phyloP scores from a whole-genome alignment of 2,113 vertebrate genomes.

The Lampris megalopsis region DNA sequence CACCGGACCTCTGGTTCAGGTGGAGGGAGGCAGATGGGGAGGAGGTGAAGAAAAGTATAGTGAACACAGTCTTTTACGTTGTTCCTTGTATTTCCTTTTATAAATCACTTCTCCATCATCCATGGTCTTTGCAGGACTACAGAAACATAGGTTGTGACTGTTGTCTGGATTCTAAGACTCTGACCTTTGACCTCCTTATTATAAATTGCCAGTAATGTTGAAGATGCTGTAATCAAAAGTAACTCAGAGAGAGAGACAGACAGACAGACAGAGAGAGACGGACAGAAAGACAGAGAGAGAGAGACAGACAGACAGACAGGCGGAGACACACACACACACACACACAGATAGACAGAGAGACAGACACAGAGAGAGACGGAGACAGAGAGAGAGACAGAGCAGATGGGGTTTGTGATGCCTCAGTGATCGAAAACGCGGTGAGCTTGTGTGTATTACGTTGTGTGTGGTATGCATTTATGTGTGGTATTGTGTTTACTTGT shows the following conservation, averaged over 20 bases:
- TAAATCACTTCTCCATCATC: conserved; percentile 27
- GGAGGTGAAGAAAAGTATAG: too few relatives aligned
- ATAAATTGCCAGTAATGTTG: not conserved
- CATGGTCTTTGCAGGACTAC: too few relatives aligned
- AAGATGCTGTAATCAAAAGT: not conserved
- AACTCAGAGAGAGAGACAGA: conserved; percentile 31
- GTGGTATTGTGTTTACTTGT: not conserved
- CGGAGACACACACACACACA: too few relatives aligned
- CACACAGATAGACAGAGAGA: too few relatives aligned
- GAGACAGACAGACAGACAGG: too few relatives aligned
- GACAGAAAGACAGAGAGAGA: too few relatives aligned
- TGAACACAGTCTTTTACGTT: not conserved
- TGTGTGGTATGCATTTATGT: not conserved
- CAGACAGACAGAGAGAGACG: too few relatives aligned
- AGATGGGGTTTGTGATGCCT: conserved; percentile 48
- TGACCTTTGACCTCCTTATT: conserved; percentile 26
- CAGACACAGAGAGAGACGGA: too few relatives aligned
- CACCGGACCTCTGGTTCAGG: not conserved
- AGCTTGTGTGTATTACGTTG: not conserved
- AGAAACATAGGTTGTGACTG: conserved; percentile 7
- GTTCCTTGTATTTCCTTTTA: too few relatives aligned
- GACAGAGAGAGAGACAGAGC: conserved; percentile 3
- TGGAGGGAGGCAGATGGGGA: too few relatives aligned
- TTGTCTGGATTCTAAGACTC: not conserved
- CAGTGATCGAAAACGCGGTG: conserved; percentile 8